Evolutionary conservation across 2,888 invertebrate species (phyloP).

Genomic region (Synergus umbraculus): DNA sequence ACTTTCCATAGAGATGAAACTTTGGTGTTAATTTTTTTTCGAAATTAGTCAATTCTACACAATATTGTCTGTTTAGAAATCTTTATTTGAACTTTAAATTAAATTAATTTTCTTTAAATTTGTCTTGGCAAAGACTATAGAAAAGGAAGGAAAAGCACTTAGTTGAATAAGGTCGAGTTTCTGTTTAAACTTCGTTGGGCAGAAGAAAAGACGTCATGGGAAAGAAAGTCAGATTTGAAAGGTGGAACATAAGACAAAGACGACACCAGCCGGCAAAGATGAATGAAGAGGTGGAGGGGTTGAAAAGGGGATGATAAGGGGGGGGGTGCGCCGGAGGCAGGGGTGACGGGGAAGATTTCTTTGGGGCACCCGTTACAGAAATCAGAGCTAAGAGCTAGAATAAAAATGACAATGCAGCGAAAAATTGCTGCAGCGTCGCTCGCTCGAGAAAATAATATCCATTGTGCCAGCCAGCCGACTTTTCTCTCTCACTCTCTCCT

Average conservation of each 20-base stretch:
- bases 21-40: too few species aligned
- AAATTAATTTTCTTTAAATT: not conserved
- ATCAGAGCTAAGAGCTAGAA: constrained; percentile 58
- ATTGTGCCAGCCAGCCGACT: constrained; percentile 43
- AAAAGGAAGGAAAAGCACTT: constrained; percentile 30
- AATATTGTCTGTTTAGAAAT: too few species aligned
- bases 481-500: constrained; percentile 25
- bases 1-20: too few species aligned
- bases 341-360: constrained; percentile 44
- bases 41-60: too few species aligned
- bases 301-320: constrained; percentile 39
- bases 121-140: not conserved
- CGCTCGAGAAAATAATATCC: constrained; percentile 55
- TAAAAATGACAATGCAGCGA: constrained; percentile 61
- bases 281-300: constrained; percentile 26
- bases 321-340: constrained; percentile 53
- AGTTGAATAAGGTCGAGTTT: constrained; percentile 9
- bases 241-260: constrained; percentile 49
- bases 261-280: constrained; percentile 47
- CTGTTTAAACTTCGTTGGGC: constrained; percentile 29
- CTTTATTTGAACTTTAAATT: too few species aligned
- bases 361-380: constrained; percentile 54
- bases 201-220: constrained; percentile 28
- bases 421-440: constrained; percentile 55
- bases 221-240: constrained; percentile 40